Conservation (phyloP, 2,797 vertebrate species). For the Sitta carolinensis region DNA sequence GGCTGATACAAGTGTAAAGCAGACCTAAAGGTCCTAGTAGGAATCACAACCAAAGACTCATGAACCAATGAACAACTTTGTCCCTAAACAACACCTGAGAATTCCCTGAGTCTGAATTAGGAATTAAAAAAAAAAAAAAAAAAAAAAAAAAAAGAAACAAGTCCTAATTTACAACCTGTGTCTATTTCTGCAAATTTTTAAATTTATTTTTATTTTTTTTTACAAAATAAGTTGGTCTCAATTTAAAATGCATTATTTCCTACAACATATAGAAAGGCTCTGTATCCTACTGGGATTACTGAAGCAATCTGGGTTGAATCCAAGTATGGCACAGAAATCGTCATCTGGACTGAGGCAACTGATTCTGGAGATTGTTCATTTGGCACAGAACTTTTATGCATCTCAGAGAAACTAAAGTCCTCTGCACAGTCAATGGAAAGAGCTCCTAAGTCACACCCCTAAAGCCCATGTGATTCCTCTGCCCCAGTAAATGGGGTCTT, state of each 20-base stretch:
- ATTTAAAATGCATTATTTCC: neutral
- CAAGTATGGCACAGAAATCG: neutral
- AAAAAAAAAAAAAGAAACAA: neutral
- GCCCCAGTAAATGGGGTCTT: neutral
- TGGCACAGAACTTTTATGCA: neutral
- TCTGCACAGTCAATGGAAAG: neutral
- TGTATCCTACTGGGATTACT: neutral
- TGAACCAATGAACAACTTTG: neutral
- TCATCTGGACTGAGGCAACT: neutral
- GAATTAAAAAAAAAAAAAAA: neutral
- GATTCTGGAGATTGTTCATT: neutral
- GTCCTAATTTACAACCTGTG: neutral
- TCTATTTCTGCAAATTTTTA: neutral
- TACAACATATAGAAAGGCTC: neutral
- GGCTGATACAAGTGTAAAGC: neutral
- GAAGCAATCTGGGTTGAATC: neutral
- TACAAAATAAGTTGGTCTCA: neutral
- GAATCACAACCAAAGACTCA: neutral
- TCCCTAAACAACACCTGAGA: neutral
- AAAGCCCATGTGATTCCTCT: neutral
- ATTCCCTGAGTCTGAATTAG: conserved; percentile 29
- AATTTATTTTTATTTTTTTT: neutral
- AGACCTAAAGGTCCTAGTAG: neutral
- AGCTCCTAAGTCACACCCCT: neutral
- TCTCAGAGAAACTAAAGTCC: neutral